Conservation (phyloP, 2,797 vertebrate species). For the Syngnathus acus region DNA sequence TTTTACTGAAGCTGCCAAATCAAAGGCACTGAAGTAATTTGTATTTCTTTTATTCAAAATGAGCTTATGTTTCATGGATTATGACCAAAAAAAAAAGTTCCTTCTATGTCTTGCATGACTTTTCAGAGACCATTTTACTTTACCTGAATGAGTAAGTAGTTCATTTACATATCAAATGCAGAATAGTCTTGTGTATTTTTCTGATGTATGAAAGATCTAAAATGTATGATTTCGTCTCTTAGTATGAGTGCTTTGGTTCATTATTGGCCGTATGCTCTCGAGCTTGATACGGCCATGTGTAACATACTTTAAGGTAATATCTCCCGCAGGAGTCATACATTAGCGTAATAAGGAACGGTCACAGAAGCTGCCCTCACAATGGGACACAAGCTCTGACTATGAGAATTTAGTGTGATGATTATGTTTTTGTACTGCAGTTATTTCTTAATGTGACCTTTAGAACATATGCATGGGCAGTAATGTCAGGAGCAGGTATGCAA, state of each 20-base stretch:
- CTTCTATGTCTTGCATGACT: conserved; percentile 2
- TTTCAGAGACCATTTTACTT: conserved; percentile 24
- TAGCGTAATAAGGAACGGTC: conserved; percentile 39
- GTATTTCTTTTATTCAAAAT: no score
- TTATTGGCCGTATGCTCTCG: conserved; percentile 35
- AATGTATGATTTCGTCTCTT: conserved; percentile 24
- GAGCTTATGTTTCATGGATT: no score
- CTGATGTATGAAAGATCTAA: conserved; percentile 12
- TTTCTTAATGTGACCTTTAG: conserved; percentile 36
- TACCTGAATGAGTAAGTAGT: conserved; percentile 16
- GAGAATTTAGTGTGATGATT: conserved; percentile 24
- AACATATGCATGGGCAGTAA: conserved; percentile 13
- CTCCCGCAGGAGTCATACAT: conserved; percentile 41
- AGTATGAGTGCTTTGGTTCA: conserved; percentile 31
- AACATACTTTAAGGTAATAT: conserved; percentile 56
- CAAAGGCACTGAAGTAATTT: no score
- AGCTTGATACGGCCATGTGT: conserved; percentile 36
- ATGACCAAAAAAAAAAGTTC: no score
- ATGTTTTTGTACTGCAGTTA: conserved; percentile 26
- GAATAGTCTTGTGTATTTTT: conserved; percentile 26
- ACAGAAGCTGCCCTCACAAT: conserved; percentile 33
- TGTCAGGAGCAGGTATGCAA: conserved; percentile 29
- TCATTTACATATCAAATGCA: conserved; percentile 55
- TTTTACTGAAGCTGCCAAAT: no score
- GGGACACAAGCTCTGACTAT: conserved; percentile 11